A percentile compares a stretch with the other conserved stretches of the same genome.
phyloP scores from a whole-genome alignment of 2,797 vertebrate genomes.

The Sebastes cheni region DNA sequence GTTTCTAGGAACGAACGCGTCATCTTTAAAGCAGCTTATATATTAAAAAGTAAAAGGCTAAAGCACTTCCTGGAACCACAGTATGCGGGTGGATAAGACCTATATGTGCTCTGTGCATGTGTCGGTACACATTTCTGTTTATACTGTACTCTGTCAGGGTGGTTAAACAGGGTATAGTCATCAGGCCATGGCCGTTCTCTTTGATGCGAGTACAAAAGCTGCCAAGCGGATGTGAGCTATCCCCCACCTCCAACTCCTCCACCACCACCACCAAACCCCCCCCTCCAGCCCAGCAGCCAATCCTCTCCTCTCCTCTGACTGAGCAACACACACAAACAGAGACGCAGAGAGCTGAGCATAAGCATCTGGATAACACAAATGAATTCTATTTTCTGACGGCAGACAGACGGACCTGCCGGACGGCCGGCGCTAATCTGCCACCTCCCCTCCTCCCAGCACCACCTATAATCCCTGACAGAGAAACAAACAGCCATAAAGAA shows the following conservation, averaged over 20 bases:
- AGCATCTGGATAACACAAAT: constrained; percentile 84
- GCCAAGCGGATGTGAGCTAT: constrained; percentile 65
- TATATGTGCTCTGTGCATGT: constrained; percentile 7
- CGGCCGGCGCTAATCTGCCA: constrained; percentile 71
- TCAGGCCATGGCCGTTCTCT: constrained; percentile 61
- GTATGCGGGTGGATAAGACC: not conserved
- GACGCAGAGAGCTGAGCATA: constrained; percentile 62
- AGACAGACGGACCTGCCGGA: constrained; percentile 76
- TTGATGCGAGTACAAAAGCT: constrained; percentile 75
- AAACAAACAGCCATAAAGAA: constrained; percentile 13
- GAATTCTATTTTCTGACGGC: constrained; percentile 81
- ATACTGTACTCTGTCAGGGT: constrained; percentile 28
- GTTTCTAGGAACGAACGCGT: not conserved
- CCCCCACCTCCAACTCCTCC: constrained; percentile 18
- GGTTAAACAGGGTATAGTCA: constrained; percentile 49
- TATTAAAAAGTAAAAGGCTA: not conserved
- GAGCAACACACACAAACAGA: constrained; percentile 52
- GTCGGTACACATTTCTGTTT: constrained; percentile 46
- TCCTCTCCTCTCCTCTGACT: constrained; percentile 61
- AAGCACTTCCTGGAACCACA: not conserved
- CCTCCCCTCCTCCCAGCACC: constrained; percentile 39
- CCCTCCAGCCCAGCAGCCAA: constrained; percentile 41
- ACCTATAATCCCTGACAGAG: constrained; percentile 74
- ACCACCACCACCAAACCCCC: constrained; percentile 2
- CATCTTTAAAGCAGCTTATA: constrained; percentile 2